Conservation (phyloP, 2,888 invertebrate species). For the Oxyscelio sp. region DNA sequence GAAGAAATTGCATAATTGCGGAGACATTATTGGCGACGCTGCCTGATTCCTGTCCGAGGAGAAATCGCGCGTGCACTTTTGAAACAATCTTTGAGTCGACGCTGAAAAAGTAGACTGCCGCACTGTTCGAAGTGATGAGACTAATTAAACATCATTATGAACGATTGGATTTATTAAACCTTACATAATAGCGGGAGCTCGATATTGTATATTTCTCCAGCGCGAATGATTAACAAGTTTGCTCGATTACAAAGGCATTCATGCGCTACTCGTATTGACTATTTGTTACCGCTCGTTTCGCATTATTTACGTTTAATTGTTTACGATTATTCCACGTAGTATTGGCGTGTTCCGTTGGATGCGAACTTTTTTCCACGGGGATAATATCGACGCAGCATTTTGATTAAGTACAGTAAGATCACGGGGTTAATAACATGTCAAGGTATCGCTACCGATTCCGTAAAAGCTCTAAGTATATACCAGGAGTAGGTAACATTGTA, state of each 20-base stretch:
- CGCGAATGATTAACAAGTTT: too few relatives aligned
- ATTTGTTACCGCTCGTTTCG: too few relatives aligned
- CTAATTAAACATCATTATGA: constrained; percentile 44
- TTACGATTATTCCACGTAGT: constrained; percentile 1
- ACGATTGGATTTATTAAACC: constrained; percentile 40
- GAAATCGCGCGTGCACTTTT: constrained; percentile 35
- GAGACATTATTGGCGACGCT: background rate
- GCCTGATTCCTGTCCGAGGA: constrained; percentile 3
- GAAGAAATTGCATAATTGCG: constrained; percentile 29
- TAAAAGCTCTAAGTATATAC: constrained; percentile 15
- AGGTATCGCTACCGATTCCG: constrained; percentile 26
- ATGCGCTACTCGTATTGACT: too few relatives aligned
- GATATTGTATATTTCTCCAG: too few relatives aligned
- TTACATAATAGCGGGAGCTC: too few relatives aligned
- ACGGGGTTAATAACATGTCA: constrained; percentile 27
- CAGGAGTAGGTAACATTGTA: constrained; percentile 18
- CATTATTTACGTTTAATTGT: constrained; percentile 2
- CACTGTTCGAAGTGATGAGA: constrained; percentile 23
- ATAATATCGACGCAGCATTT: background rate
- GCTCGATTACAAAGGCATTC: too few relatives aligned
- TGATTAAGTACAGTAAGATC: background rate
- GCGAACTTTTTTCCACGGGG: background rate
- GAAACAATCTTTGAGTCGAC: constrained; percentile 12
- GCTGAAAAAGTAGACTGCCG: constrained; percentile 4
- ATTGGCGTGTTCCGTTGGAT: background rate